phyloP scores from a whole-genome alignment of 2,888 invertebrate genomes.

The Tiliacea aurago region DNA sequence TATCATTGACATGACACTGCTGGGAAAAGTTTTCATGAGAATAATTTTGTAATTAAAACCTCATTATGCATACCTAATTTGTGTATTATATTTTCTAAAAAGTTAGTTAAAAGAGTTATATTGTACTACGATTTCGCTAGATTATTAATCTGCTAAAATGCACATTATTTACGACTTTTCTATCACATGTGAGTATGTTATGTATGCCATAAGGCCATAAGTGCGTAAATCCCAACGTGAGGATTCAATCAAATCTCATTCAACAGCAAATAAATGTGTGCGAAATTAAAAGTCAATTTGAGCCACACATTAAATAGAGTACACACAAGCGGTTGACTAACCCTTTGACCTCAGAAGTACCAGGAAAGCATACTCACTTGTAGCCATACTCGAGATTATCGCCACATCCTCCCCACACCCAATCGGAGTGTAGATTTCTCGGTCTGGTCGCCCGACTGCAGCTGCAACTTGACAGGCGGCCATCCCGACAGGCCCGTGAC shows the following conservation, averaged over 20 bases:
- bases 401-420: conserved; percentile 99
- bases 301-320: neutral
- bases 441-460: conserved; percentile 96
- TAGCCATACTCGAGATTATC: conserved; percentile 99
- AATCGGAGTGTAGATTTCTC: conserved; percentile 95
- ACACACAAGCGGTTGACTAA: conserved; percentile 35
- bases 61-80: neutral
- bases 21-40: neutral
- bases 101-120: neutral
- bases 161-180: neutral
- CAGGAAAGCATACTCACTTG: conserved; percentile 91
- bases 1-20: neutral
- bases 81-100: neutral
- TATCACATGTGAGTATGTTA: neutral
- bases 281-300: neutral
- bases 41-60: neutral
- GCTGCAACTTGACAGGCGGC: conserved; percentile 96
- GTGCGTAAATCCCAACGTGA: neutral
- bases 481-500: conserved; percentile 97
- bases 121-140: neutral
- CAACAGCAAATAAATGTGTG: neutral
- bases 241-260: neutral
- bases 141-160: too few species aligned
- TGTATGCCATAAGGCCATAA: too few species aligned
- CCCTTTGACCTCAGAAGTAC: conserved; percentile 48